These are phyloP conservation scores for Salpingus planirostris DNA, from an alignment of 2,888 invertebrate genomes.

Conservation along the genomic window DNA sequence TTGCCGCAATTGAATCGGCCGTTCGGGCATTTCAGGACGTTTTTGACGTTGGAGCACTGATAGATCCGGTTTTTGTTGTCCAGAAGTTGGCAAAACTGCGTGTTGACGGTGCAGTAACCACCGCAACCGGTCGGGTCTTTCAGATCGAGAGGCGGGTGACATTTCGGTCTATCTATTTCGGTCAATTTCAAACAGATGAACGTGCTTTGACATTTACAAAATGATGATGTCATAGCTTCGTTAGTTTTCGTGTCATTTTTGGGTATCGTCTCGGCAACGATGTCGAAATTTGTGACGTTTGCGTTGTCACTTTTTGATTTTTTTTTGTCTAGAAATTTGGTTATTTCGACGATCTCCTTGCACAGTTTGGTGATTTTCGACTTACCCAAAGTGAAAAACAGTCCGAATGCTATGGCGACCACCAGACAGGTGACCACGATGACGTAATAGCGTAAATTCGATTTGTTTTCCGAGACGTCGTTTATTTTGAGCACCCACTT, in stretches of 20 bases:
- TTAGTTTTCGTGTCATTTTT: too few species aligned
- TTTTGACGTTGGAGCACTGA: slow-evolving; percentile 49
- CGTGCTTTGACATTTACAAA: too few species aligned
- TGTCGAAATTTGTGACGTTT: too few species aligned
- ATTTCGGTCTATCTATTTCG: slow-evolving; percentile 29
- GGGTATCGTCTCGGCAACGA: too few species aligned
- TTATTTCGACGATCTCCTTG: too few species aligned
- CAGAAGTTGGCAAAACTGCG: slow-evolving; percentile 55
- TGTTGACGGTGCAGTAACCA: slow-evolving; percentile 54
- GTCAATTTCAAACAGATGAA: slow-evolving; percentile 32
- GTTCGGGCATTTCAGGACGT: slow-evolving; percentile 50
- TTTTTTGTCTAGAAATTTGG: too few species aligned
- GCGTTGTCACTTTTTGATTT: too few species aligned
- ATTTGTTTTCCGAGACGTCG: slow-evolving; percentile 11
- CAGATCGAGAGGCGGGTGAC: slow-evolving; percentile 26
- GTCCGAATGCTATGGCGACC: slow-evolving; percentile 29
- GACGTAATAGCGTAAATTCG: slow-evolving; percentile 23
- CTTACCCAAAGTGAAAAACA: slow-evolving; percentile 30
- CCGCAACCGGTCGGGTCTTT: slow-evolving; percentile 51
- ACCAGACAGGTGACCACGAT: slow-evolving; percentile 29
- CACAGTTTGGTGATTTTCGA: too few species aligned
- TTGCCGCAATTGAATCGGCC: slow-evolving; percentile 66
- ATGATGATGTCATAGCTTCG: too few species aligned
- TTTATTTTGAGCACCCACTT: slow-evolving; percentile 39
- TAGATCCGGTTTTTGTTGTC: slow-evolving; percentile 45